Base-by-base conservation (phyloP, 1,140 invertebrate species). In the Muscidifurax raptorellus region DNA sequence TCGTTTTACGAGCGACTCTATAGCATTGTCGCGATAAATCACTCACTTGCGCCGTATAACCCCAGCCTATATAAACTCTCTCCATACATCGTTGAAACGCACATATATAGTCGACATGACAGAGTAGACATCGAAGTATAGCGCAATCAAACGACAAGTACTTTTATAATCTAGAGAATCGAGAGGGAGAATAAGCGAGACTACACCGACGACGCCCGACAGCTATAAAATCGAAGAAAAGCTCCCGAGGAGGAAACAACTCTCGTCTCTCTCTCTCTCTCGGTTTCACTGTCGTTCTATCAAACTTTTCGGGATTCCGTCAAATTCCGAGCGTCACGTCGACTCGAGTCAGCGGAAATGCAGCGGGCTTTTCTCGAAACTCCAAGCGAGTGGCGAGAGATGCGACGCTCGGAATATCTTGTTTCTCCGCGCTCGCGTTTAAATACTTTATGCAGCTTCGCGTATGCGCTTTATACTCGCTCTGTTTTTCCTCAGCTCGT, bases 241-340 rank as follows among this genome's bases (percentile, higher is more conserved):
- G 52, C 18, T 59, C n/a, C 18, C 52, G 0, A 59, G 52, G 0
- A 59, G 52, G 18, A 59, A 59, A 59, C 18, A 59, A 59, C 52
- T 59, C 52, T 59, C n/a, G n/a, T n/a, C n/a, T n/a, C n/a, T n/a
- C n/a, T n/a, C n/a, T n/a, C n/a, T n/a, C 47, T 5, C 1, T 5
- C 15, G 15, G 47, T 52, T 52, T 69, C 67, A 15, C 28, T 30
- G 7, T 69, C 64, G 64, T 28, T 13, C 6, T n/a, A 71, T 71
- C 67, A 10, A 71, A 71, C 67, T 71, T 71, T 71, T 71, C 9
- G 27, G 67, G 30, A 32, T 71, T 32, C 30, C 67, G 67, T 71
- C 67, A 71, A 71, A 71, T 71, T 71, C 30, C 67, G 67, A 32
- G 36, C 5, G 32, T 72, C 71, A 72, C 71, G 71, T 72, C 28